phyloP scores from a whole-genome alignment of 2,797 vertebrate genomes.

The Otolemur crassicaudatus region DNA sequence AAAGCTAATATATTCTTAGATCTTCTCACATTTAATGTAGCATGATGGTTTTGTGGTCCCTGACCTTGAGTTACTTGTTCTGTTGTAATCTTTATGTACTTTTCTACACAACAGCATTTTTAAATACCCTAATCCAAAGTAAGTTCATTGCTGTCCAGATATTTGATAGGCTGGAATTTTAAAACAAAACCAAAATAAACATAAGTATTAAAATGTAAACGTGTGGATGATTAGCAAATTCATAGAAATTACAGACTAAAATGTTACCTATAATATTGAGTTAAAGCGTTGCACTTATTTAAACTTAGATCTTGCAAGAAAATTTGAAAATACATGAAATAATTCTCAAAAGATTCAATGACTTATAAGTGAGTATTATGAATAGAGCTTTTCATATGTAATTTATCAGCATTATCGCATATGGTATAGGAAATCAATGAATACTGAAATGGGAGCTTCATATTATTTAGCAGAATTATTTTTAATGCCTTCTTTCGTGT shows the following conservation, averaged over 20 bases:
- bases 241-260: not conserved
- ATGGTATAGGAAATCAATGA: not conserved
- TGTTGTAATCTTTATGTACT: not conserved
- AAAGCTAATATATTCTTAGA: not conserved
- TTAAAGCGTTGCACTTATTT: not conserved
- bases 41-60: not conserved
- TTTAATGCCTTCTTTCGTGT: slow-evolving; percentile 2
- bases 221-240: not conserved
- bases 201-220: not conserved
- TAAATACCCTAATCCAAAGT: not conserved
- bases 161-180: not conserved
- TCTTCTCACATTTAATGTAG: not conserved
- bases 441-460: not conserved
- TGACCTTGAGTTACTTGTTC: not conserved
- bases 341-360: not conserved
- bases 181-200: not conserved
- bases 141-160: not conserved
- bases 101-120: not conserved
- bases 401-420: not conserved
- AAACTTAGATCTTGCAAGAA: not conserved
- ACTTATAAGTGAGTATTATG: not conserved
- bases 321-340: not conserved
- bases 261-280: not conserved
- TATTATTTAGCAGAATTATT: not conserved
- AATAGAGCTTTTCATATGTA: not conserved